Conservation (phyloP, 2,888 invertebrate genomes). For the Cantharis rustica region DNA sequence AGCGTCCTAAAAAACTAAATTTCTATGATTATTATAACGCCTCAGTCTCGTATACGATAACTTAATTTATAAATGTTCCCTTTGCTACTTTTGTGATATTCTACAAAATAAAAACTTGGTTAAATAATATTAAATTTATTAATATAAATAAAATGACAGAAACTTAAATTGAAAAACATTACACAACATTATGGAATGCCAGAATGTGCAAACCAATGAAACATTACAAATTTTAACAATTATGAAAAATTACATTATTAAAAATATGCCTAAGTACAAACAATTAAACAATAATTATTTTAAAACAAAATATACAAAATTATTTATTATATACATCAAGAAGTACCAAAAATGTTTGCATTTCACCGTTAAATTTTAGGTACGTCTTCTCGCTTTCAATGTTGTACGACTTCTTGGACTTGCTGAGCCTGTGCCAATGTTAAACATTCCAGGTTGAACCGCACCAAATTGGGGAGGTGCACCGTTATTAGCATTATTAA, state of each 20-base stretch:
- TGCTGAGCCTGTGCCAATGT: constrained; percentile 56
- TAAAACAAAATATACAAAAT: not conserved
- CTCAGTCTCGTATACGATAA: too few species aligned
- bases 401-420: constrained; percentile 52
- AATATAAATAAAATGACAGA: not conserved
- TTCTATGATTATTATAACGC: too few species aligned
- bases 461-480: constrained; percentile 28
- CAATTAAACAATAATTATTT: not conserved
- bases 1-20: too few species aligned
- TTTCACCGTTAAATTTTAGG: constrained; percentile 19
- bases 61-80: too few species aligned
- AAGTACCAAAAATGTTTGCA: not conserved
- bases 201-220: not conserved
- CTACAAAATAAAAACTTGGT: not conserved
- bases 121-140: not conserved
- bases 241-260: not conserved
- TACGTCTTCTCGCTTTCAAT: constrained; percentile 47
- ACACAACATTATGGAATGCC: not conserved
- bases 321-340: not conserved
- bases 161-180: not conserved
- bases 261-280: not conserved
- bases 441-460: constrained; percentile 52
- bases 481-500: not conserved
- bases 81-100: not conserved
- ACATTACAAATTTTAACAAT: not conserved